Base-by-base conservation (phyloP, 2,888 invertebrate species). In the Ophion ellenae region DNA sequence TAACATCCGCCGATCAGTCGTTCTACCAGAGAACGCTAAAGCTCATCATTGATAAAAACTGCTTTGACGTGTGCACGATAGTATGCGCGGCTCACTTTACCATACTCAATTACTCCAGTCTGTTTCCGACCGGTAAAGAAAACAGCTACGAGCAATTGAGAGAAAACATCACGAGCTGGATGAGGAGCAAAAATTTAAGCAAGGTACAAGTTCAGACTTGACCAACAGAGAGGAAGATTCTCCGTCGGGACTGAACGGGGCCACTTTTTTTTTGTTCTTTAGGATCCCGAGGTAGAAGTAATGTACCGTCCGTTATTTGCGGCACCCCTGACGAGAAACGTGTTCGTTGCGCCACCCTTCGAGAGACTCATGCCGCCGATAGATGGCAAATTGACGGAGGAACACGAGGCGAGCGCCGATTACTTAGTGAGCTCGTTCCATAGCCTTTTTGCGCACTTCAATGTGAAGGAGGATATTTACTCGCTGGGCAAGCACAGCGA, bases 331-430 rank as follows among this genome's bases (percentile, higher is more conserved):
- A 95, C 95, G 71, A 95, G 95, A 90, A 94, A 95, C 80, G 91
- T 96, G 24, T 96, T 97, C 90, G 94, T 96, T 1, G 96, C 96
- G 14, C 97, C 97, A 40, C 95, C 96, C 2, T 96, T 96, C 90
- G 93, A 94, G 61, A 92, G 94, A 71, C 89, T 96, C 36, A 96
- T 95, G 91, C 96, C 97, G 9, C 92, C 95, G 36, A 94, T 95
- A 83, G 91, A 94, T 80, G 90, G 95, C 20, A 91, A 92, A 20
- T 82, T 90, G 78, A 86, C 87, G 20, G 88, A 91, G 0, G 91
- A 93, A 74, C 90, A 88, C 71, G 86, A 89, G 66, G 67, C 83
- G 2, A 88, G 90, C 32, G 81, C 91, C 32, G 89, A 92, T 81
- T 89, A 91, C 81, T 90, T 94, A 63, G 91, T 93, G 57, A 91